Evolutionary conservation across 2,113 vertebrate species (phyloP), one percentile per base, ranked within the genome.

Genomic region (Aptenodytes forsteri): DNA sequence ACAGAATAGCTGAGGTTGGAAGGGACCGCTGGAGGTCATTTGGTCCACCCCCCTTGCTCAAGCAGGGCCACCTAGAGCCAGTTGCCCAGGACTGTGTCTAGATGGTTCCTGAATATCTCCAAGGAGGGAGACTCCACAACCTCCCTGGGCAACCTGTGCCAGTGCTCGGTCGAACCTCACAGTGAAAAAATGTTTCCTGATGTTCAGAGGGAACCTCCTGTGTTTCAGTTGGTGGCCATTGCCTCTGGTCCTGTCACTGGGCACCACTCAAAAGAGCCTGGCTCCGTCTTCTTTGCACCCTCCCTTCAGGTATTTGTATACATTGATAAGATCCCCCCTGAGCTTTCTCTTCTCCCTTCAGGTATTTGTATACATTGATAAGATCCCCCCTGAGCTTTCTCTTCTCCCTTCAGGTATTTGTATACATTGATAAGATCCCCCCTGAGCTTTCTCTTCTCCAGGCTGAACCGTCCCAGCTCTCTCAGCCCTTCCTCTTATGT

Each of bases 261-360:
- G 11, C 11, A 4, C 18, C 30, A 30, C 29, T 85, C 50, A 56
- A 23, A 75, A 59, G 23, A 72, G 29, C 7, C 34, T 49, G 29
- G 7, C 26, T 76, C 6, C 0, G 1, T 52, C 34, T 4, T 58
- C 17, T 58, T 2, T 44, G 20, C 3, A 5, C 7, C 20, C 22
- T 71, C 23, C 50, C 34, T 80, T 62, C 36, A 58, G 11, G 8
- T 66, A 23, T 44, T 70, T 83, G 6, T 52, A 4, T 42, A 29
- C 2, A 6, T 21, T 13, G 23, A 2, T 66, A 52, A 70, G 38
- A 64, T 86, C 10, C 13, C 5, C 6, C 8, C 8, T 2, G 14
- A 75, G 10, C 46, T 34, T 46, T 56, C 30, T 75, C 9, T 46
- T 71, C 22, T 71, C 23, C 50, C 34, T 80, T 62, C 36, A 56